Base-by-base conservation (phyloP, 2,888 invertebrate species). In the Heteromyza rotundicornis region DNA sequence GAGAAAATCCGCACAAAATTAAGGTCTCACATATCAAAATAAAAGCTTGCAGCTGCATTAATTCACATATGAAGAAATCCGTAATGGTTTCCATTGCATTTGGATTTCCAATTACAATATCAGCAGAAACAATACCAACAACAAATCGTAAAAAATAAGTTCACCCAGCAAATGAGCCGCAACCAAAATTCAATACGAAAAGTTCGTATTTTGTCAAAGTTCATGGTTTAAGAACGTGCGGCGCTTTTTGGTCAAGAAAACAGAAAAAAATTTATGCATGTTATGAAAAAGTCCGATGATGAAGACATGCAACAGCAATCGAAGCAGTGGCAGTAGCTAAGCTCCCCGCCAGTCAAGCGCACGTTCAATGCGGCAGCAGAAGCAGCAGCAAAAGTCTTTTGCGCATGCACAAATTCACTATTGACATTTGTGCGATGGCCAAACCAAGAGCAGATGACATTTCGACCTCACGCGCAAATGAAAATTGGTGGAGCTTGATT, bases 151-250 rank as follows among this genome's bases (percentile, higher is more conserved):
- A 50, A 50, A 50, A 66, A 68, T 65, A 63, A 57, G 35, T 59
- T 60, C 57, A 35, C 24, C 50, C 40, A 40, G n/a, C 40, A n/a
- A 40, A 40, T 40, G 40, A 7, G n/a, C 40, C 16, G 40, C 10
- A 61, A 64, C 70, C 70, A 49, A 75, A 74, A 67, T 74, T 66
- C 70, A 69, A 55, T 44, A 44, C 44, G 23, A 56, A 40, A 19
- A 10, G 20, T 19, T 49, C 19, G 17, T 55, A 59, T 52, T 14
- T 72, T 74, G 76, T 72, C 78, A 79, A 70, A 79, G 79, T 78
- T 80, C 80, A 76, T 67, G 74, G 76, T 72, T 77, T 66, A 68
- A 68, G 70, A 69, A 79, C 80, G 80, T 79, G 78, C 70, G 63
- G 60, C 65, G 64, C 62, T 68, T 65, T n/a, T 66, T 57, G 55